phyloP scores from a whole-genome alignment of 2,113 vertebrate species.

The Nipponia nippon region DNA sequence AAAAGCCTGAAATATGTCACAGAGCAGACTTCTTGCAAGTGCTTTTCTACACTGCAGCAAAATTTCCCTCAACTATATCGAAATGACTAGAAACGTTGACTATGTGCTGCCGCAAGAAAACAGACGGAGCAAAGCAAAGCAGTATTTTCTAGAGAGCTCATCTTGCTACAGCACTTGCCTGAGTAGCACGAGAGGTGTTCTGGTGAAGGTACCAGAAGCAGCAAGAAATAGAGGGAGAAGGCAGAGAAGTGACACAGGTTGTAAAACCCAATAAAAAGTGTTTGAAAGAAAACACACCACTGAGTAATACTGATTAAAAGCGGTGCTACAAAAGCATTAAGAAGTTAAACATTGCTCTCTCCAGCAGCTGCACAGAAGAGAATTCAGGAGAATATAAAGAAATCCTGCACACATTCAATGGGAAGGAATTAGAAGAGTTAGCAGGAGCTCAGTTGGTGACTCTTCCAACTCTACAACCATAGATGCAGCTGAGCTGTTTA shows the following conservation, averaged over 20 bases:
- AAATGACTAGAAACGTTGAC: not conserved
- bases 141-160: not conserved
- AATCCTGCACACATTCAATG: not conserved
- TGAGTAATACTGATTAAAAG: not conserved
- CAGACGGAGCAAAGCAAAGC: not conserved
- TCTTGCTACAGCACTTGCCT: not conserved
- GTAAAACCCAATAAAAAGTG: not conserved
- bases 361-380: not conserved
- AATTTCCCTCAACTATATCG: not conserved
- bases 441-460: not conserved
- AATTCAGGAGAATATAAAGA: not conserved
- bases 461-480: not conserved
- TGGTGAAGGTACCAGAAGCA: not conserved
- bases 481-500: not conserved
- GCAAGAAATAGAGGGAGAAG: not conserved
- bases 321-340: not conserved
- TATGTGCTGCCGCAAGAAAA: not conserved
- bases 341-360: not conserved
- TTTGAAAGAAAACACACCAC: not conserved
- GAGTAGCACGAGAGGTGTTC: not conserved
- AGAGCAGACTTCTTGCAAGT: not conserved
- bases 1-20: not conserved
- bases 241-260: not conserved
- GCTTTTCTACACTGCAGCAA: not conserved
- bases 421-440: not conserved